Base-by-base conservation (phyloP, 1,140 invertebrate species). In the Heliconius nattereri region DNA sequence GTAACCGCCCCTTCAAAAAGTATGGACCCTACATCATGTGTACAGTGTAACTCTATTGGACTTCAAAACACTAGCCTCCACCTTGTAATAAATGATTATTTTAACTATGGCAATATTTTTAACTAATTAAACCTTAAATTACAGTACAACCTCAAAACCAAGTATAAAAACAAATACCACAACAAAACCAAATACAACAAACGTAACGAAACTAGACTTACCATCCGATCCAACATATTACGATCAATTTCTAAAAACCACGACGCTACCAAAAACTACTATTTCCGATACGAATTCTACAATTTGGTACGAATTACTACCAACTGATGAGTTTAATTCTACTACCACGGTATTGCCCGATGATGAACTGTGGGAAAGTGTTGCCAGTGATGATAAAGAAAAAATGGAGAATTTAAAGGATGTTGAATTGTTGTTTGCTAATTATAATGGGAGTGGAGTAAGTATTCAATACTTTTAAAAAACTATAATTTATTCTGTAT, bases 201-300 rank as follows among this genome's bases (percentile, higher is more conserved):
- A 90, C 74, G 40, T 84, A 45, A 89, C 88, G 0, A 93, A 88
- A 76, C 70, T 85, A 5, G 84, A 89, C 45, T 83, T 89, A 26
- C 91, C 92, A 2, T 45, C 79, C 60, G 90, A 94, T 72, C 89
- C 93, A 0, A 85, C 88, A 0, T 95, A 94, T 75, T 95, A 94
- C 82, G 91, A 95, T 71, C 90, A 95, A 77, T 95, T 95, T 79
- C 79, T 95, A 23, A 93, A 92, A 88, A 91, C 92, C 75, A 91
- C 91, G 75, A 88, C 88, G 45, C n/a, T 74, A 81, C 84, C 87
- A 71, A 91, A 87, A 84, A 75, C 86, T 80, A 88, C 86, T 73
- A 88, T 77, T 32, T 70, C 79, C 7, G 83, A 85, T 74, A 75
- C 85, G 73, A 91, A 93, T 85, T 84, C 85, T 83, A 92, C 92